Base-by-base conservation (phyloP, 1,140 invertebrate species). In the Helicoverpa armigera region DNA sequence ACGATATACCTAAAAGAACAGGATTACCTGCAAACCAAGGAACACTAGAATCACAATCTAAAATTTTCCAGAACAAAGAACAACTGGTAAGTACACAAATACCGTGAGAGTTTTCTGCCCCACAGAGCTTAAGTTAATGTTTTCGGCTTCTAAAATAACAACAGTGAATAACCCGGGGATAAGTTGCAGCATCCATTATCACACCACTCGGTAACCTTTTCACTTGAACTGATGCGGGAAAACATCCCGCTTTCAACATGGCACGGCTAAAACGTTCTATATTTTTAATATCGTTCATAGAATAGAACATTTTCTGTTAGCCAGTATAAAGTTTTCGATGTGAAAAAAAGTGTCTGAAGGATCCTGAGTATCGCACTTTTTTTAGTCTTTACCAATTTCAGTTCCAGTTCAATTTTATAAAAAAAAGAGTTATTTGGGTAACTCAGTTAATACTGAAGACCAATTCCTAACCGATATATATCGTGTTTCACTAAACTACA, bases 121-220 rank as follows among this genome's bases (percentile, higher is more conserved):
- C 53, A 23, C 16, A 53, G 67, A 54, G 67, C 63, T 50, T 67
- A 18, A 50, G 13, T 50, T 67, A 50, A 67, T 67, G 63, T 67
- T 67, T 67, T 48, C 43, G 43, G 63, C 35, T 67, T 67, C 35
- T 67, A 50, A 48, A 67, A 67, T 50, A 67, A 67, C 63, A 67
- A 67, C 63, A 65, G 43, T 67, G 63, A 50, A 50, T 67, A 67
- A 14, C 14, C 51, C 51, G 1, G 10, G 53, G 0, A 73, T 58
- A 73, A 58, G 70, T 58, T 56, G 53, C 51, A 35, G 70, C 53
- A 73, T 73, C 70, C 48, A 73, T 73, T 73, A 73, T 73, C 69
- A 12, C 65, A 43, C 23, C 70, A 70, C 67, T 23, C 67, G 50
- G 50, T 70, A 10, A 70, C 67, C 67, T 13, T 51, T 70, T 29